phyloP scores from a whole-genome alignment of 2,113 vertebrate genomes.

The Tragulus kanchil region DNA sequence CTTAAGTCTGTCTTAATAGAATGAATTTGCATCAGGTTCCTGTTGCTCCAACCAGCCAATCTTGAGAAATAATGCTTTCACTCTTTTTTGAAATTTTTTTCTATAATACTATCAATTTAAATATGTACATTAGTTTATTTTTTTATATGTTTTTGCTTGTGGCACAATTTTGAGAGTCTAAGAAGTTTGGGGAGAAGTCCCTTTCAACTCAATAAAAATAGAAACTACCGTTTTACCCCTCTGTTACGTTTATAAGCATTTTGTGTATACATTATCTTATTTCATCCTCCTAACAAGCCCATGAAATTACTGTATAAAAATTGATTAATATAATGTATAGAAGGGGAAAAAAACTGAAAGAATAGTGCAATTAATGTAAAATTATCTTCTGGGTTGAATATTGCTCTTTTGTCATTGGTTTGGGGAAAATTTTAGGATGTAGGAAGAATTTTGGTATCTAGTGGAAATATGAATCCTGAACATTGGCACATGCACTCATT shows the following conservation, averaged over 20 bases:
- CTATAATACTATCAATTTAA: neutral
- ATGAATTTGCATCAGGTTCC: neutral
- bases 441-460: neutral
- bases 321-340: neutral
- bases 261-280: neutral
- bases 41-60: neutral
- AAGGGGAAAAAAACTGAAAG: neutral
- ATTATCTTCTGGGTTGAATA: neutral
- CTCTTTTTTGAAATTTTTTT: neutral
- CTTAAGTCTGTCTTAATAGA: neutral
- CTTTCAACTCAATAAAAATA: neutral
- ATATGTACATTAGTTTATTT: neutral
- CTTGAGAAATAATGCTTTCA: neutral
- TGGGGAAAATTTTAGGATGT: neutral
- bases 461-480: neutral
- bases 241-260: neutral
- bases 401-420: neutral
- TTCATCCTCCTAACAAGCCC: neutral
- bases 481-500: neutral
- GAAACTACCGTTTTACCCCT: neutral
- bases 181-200: neutral
- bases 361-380: constrained; percentile 25
- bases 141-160: neutral
- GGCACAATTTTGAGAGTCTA: neutral
- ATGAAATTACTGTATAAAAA: neutral